Base-by-base conservation (phyloP, 2,888 invertebrate species). In the Heteromurus nitidus region DNA sequence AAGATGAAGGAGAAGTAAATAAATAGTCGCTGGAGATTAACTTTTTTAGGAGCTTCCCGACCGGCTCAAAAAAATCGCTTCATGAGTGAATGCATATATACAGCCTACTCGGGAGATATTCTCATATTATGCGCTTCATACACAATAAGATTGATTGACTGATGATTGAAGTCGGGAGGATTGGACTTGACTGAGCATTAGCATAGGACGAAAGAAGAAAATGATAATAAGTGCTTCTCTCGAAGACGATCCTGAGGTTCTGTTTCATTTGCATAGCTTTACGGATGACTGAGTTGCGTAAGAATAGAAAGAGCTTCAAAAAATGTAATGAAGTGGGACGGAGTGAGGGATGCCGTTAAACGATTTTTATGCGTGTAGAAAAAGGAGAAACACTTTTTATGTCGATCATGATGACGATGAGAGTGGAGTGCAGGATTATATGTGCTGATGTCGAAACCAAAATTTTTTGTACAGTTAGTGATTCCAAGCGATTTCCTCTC, bases 281-380 rank as follows among this genome's bases (percentile, higher is more conserved):
- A 74, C 74, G 74, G 74, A 65, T 74, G 74, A 74, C 26, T 74
- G 55, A 16, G 26, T 74, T 65, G 74, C 65, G 65, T 74, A 74
- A 74, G 31, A 65, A 74, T 74, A 65, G 74, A 74, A 74, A 74
- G 74, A 55, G 20, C 65, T 53, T 53, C 65, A 74, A 74, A 65
- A 67, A 36, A 67, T 75, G 55, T 67, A 75, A 75, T 75, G 67
- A 75, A 75, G 67, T 75, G 75, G 55, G 58, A 67, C 75, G 75
- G 75, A 58, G 30, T 31, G 53, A 55, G 74, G 73, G 24, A 62
- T 50, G 30, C 73, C 73, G 64, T 50, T 26, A 60, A 36, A 72
- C 22, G 18, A 30, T 62, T 42, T 62, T 69, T 24, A 47, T 67
- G 67, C 24, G 67, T 47, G 60, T 50, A 28, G n/a, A 60, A 72